Conservation (phyloP, 1,140 invertebrate genomes). For the Dysdera silvatica region DNA sequence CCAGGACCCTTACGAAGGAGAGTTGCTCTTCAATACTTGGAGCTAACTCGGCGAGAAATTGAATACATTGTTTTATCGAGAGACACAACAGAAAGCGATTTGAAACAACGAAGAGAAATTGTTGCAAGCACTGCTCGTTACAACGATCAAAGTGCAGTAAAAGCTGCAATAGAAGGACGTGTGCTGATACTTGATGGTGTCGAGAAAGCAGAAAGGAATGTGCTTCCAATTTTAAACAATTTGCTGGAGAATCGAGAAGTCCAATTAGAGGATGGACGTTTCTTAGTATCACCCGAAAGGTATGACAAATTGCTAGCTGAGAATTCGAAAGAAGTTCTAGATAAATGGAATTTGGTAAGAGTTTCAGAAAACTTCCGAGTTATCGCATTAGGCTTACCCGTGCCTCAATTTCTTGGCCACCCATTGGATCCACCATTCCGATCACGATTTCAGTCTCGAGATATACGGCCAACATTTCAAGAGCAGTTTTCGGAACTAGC, state of each 20-base stretch:
- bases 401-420: slow-evolving; percentile 80
- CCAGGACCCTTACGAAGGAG: slow-evolving; percentile 71
- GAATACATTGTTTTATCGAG: slow-evolving; percentile 89
- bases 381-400: slow-evolving; percentile 78
- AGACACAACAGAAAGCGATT: slow-evolving; percentile 92
- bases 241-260: slow-evolving; percentile 97
- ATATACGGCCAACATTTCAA: slow-evolving; percentile 54
- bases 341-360: slow-evolving; percentile 75
- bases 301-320: slow-evolving; percentile 83
- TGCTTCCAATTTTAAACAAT: slow-evolving; percentile 94
- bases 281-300: slow-evolving; percentile 74
- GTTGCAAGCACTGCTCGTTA: slow-evolving; percentile 75
- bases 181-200: slow-evolving; percentile 91
- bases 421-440: slow-evolving; percentile 89
- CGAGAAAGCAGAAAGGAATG: slow-evolving; percentile 94
- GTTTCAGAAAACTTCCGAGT: slow-evolving; percentile 87
- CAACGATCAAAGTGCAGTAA: slow-evolving; percentile 89
- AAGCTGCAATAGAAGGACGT: slow-evolving; percentile 78
- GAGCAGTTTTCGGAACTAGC: slow-evolving; percentile 7
- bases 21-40: slow-evolving; percentile 73
- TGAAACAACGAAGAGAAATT: slow-evolving; percentile 93
- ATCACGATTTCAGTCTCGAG: slow-evolving; percentile 86
- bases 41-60: slow-evolving; percentile 77
- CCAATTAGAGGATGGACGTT: slow-evolving; percentile 94
- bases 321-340: slow-evolving; percentile 66